Evolutionary conservation across 2,113 vertebrate genomes (phyloP).

Genomic region (Prietella phreatophila): DNA sequence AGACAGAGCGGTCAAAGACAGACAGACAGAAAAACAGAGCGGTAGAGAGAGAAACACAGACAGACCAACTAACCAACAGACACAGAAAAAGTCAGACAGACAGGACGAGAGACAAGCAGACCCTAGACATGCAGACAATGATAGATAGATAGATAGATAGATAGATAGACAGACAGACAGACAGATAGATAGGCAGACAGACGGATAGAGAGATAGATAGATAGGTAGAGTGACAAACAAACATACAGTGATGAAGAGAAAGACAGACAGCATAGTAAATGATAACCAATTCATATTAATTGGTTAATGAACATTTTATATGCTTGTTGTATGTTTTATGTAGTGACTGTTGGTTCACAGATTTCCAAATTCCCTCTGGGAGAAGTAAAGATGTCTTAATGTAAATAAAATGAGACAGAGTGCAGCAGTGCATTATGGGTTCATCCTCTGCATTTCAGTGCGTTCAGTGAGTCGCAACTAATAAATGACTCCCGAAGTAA

Average conservation of each 20-base stretch:
- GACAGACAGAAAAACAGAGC: background rate
- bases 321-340: background rate
- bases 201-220: background rate
- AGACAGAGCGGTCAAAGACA: background rate
- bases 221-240: background rate
- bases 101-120: background rate
- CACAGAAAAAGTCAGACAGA: background rate
- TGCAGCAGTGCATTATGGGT: slow-evolving; percentile 4
- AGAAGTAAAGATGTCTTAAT: background rate
- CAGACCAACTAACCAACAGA: background rate
- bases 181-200: no score
- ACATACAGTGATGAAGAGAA: background rate
- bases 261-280: background rate
- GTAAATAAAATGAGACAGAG: background rate
- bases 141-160: background rate
- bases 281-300: background rate
- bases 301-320: background rate
- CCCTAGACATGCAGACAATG: background rate
- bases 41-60: background rate
- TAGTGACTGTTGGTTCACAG: background rate
- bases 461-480: background rate
- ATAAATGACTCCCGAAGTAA: background rate
- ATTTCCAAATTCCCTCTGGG: background rate
- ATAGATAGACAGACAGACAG: no score
- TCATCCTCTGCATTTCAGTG: background rate